Evolutionary conservation across 1,140 invertebrate species (phyloP), one percentile per base, ranked within the genome.

Genomic region (Leptinotarsa undecemlineata): DNA sequence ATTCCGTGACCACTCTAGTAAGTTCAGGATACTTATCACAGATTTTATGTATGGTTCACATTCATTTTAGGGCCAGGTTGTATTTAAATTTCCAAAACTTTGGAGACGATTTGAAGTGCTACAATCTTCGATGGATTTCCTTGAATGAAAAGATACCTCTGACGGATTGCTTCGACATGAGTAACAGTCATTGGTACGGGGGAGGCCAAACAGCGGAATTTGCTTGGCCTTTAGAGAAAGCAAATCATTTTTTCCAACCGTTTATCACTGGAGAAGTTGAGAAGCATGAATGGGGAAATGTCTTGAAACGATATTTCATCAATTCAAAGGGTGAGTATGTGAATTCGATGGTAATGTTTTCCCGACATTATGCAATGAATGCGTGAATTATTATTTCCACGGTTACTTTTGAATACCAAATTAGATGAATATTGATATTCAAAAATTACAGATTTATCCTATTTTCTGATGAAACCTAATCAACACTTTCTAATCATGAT

Each of bases 191-290:
- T 74, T 95, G 93, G 94, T 95, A 93, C 78, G 94, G 94, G 0
- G 94, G 93, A 1, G 95, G 94, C 0, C 91, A 95, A 74, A 91
- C 92, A 3, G 85, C 89, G 21, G 91, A 91, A 70, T 89, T 93
- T 79, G 90, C 91, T 0, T 96, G 95, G 91, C 95, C 94, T 0
- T 84, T 96, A 1, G 92, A 94, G 80, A 88, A 89, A 26, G 91
- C 91, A 0, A 86, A 88, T 21, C 89, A 95, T 13, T 90, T 92
- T 13, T 90, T 91, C 78, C 90, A 90, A 1, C 92, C 95, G 0
- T 96, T 96, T 79, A 88, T 96, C 17, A 96, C 94, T 4, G 94
- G 94, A 0, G 91, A 94, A 77, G 88, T 91, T n/a, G 88, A 90
- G 26, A 90, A 90, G 71, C 88, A 91, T 78, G 90, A 94, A 77